Evolutionary conservation across 2,113 vertebrate genomes (phyloP).

Genomic region (Misgurnus mizolepis): DNA sequence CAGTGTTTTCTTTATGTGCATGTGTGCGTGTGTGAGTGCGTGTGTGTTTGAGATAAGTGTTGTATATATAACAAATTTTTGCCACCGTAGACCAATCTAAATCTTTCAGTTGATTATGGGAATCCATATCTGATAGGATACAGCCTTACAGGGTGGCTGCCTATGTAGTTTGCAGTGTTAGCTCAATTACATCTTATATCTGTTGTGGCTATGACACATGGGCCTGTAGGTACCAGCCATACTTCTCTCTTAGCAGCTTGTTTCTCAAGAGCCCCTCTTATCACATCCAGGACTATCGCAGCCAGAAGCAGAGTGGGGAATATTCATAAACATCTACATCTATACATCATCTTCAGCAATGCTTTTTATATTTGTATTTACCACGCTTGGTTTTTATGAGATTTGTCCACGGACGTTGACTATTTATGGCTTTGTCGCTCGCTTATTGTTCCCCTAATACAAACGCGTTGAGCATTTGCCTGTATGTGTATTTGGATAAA

Average conservation of each 20-base stretch:
- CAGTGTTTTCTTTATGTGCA: too few relatives aligned
- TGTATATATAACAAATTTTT: too few relatives aligned
- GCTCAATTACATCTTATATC: too few relatives aligned
- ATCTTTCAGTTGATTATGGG: too few relatives aligned
- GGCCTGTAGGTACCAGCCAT: conserved; percentile 12
- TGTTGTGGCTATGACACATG: conserved; percentile 15
- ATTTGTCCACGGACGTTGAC: conserved; percentile 30
- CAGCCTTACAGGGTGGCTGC: background rate
- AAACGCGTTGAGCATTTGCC: conserved; percentile 18
- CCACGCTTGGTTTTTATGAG: conserved; percentile 31
- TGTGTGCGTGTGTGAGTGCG: too few relatives aligned
- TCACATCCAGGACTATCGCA: background rate
- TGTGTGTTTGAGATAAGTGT: too few relatives aligned
- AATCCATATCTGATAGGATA: background rate
- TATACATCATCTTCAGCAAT: conserved; percentile 42
- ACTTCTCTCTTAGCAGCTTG: conserved; percentile 32
- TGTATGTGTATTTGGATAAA: conserved; percentile 39
- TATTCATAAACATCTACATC: conserved; percentile 36
- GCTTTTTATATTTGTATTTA: conserved; percentile 20
- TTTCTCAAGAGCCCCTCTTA: background rate
- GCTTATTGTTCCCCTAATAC: conserved; percentile 44
- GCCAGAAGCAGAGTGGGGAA: background rate
- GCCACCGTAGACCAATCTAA: too few relatives aligned
- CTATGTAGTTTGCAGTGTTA: background rate
- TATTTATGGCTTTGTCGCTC: conserved; percentile 39